A percentile compares a stretch with the other conserved stretches of the same genome.
These are phyloP conservation scores for Glyptemys insculpta DNA, from an alignment of 2,797 vertebrate genomes.

Conservation along the genomic window DNA sequence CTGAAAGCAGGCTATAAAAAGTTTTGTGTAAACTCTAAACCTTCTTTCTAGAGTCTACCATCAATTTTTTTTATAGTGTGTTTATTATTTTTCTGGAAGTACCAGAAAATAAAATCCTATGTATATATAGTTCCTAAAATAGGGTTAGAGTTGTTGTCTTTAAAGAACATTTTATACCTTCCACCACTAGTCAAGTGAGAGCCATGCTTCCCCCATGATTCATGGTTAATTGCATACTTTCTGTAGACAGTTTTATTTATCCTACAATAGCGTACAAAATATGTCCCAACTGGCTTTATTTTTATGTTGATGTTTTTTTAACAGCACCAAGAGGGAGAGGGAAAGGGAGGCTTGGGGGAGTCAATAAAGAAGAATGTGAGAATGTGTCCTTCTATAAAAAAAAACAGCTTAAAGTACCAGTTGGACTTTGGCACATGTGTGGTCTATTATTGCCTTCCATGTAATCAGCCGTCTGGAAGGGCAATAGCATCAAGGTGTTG, in stretches of 20 bases:
- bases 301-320: slow-evolving; percentile 67
- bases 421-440: slow-evolving; percentile 65
- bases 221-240: slow-evolving; percentile 63
- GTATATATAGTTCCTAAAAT: slow-evolving; percentile 22
- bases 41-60: not conserved
- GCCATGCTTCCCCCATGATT: slow-evolving; percentile 41
- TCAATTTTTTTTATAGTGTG: slow-evolving; percentile 41
- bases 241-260: slow-evolving; percentile 71
- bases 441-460: slow-evolving; percentile 67
- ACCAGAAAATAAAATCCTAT: slow-evolving; percentile 44
- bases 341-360: slow-evolving; percentile 16
- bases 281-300: slow-evolving; percentile 66
- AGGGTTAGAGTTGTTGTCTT: slow-evolving; percentile 42
- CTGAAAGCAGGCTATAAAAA: slow-evolving; percentile 35
- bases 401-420: slow-evolving; percentile 43
- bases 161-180: slow-evolving; percentile 56
- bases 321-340: slow-evolving; percentile 22
- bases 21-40: not conserved
- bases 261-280: slow-evolving; percentile 66
- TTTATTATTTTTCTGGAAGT: slow-evolving; percentile 40
- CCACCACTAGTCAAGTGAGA: slow-evolving; percentile 41
- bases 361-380: slow-evolving; percentile 72
- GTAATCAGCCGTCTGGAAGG: slow-evolving; percentile 67
- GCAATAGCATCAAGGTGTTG: slow-evolving; percentile 69
- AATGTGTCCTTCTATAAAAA: slow-evolving; percentile 72